A percentile compares a stretch with the other conserved stretches of the same genome.
These are phyloP conservation scores for Zelostemma sp. DNA, from an alignment of 1,140 invertebrate genomes.

Conservation along the genomic window DNA sequence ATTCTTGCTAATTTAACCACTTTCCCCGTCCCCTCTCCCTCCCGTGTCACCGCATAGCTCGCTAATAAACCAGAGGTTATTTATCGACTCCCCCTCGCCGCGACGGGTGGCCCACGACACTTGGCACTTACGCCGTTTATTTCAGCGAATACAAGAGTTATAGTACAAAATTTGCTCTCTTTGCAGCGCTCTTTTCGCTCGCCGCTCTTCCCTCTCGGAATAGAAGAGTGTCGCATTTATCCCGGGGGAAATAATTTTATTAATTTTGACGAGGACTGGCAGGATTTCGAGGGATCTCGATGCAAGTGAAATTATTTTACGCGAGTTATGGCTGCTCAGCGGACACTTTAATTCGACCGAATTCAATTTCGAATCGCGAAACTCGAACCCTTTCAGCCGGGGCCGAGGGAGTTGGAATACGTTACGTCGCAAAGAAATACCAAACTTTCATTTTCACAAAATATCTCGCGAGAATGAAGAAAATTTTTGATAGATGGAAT, in stretches of 20 bases:
- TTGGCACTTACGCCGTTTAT: constrained; percentile 64
- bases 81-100: constrained; percentile 58
- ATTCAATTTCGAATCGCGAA: constrained; percentile 3
- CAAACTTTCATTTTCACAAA: constrained; percentile 35
- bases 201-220: constrained; percentile 24
- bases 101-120: constrained; percentile 40
- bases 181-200: constrained; percentile 6
- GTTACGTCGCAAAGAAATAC: constrained; percentile 14
- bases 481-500: background rate
- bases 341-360: background rate
- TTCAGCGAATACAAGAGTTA: constrained; percentile 56
- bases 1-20: constrained; percentile 68
- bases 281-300: constrained; percentile 23
- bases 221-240: constrained; percentile 41
- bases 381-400: too few relatives aligned
- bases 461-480: too few relatives aligned
- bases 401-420: too few relatives aligned
- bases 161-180: constrained; percentile 29
- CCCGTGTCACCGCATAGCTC: constrained; percentile 47
- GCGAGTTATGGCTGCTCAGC: background rate
- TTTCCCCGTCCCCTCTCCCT: constrained; percentile 44
- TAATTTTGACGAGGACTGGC: constrained; percentile 37
- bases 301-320: constrained; percentile 22
- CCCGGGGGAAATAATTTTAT: constrained; percentile 40
- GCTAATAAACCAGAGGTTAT: constrained; percentile 71